A percentile compares a stretch with the other conserved stretches of the same genome.
These are phyloP conservation scores for Poecile atricapillus DNA, from an alignment of 2,113 vertebrate species.

Conservation along the genomic window DNA sequence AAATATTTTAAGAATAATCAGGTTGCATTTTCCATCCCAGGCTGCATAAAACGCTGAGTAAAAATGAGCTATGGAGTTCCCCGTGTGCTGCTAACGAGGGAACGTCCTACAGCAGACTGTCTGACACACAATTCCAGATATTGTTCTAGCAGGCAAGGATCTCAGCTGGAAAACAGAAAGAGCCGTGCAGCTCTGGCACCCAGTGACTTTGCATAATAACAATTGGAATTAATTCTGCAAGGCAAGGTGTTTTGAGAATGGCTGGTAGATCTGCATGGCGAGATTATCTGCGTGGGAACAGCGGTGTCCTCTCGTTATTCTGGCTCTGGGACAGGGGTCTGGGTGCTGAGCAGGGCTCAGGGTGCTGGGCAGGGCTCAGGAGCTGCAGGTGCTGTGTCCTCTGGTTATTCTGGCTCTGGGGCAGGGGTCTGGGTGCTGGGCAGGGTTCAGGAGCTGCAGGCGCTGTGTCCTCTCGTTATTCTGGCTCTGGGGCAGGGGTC, in stretches of 20 bases:
- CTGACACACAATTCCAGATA: neutral
- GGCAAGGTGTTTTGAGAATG: neutral
- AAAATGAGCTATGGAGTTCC: neutral
- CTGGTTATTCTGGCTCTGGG: too few species aligned
- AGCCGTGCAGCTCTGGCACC: neutral
- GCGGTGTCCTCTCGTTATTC: fast-evolving
- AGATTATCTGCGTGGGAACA: neutral
- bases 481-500: too few species aligned
- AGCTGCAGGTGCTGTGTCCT: too few species aligned
- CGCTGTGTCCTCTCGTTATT: too few species aligned
- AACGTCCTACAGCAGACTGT: neutral
- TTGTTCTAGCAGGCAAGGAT: slow-evolving; percentile 6
- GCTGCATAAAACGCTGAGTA: neutral
- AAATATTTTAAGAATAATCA: neutral
- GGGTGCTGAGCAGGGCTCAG: too few species aligned
- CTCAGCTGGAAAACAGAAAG: slow-evolving; percentile 15
- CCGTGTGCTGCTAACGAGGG: neutral
- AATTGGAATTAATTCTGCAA: neutral
- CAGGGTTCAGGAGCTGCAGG: too few species aligned
- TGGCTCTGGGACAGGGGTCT: neutral
- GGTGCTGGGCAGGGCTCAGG: too few species aligned
- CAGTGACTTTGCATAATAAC: slow-evolving; percentile 1
- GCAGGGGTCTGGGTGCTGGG: too few species aligned
- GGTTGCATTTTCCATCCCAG: neutral
- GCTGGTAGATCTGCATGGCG: fast-evolving